Percentiles rank a stretch among this genome's conserved stretches.
Evolutionary conservation across 2,797 vertebrate genomes (phyloP).

Genomic region (Nannoperca australis): DNA sequence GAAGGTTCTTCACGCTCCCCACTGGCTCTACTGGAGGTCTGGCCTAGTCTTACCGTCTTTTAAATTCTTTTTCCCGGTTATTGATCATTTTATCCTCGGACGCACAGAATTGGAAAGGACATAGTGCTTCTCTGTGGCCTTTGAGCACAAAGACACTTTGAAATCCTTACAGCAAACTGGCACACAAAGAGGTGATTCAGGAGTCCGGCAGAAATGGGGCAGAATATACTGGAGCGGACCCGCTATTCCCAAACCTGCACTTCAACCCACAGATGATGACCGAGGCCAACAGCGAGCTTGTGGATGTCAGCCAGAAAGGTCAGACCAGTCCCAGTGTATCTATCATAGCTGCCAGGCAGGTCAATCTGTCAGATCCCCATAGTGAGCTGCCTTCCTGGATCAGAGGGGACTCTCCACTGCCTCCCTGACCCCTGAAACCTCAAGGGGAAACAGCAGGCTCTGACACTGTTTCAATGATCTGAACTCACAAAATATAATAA

Average conservation of each 20-base stretch:
- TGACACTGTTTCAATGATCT: slow-evolving; percentile 46
- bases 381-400: slow-evolving; percentile 65
- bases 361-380: slow-evolving; percentile 77
- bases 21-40: background rate
- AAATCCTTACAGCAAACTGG: slow-evolving; percentile 43
- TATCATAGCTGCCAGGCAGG: slow-evolving; percentile 80
- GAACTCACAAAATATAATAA: slow-evolving; percentile 36
- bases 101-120: slow-evolving; percentile 37
- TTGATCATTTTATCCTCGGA: slow-evolving; percentile 40
- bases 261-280: slow-evolving; percentile 57
- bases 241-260: slow-evolving; percentile 62
- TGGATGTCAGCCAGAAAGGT: slow-evolving; percentile 78
- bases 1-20: slow-evolving; percentile 4
- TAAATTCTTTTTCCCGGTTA: slow-evolving; percentile 39
- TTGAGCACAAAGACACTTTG: slow-evolving; percentile 40
- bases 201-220: slow-evolving; percentile 47
- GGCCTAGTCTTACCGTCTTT: background rate
- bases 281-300: slow-evolving; percentile 52
- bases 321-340: slow-evolving; percentile 74
- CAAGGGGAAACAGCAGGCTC: slow-evolving; percentile 47
- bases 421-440: slow-evolving; percentile 62
- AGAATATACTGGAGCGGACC: slow-evolving; percentile 27
- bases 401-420: slow-evolving; percentile 65
- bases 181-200: slow-evolving; percentile 24
- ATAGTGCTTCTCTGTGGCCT: slow-evolving; percentile 44